Evolutionary conservation across 2,797 vertebrate species (phyloP).

Genomic region (Odontamblyopus rebecca): DNA sequence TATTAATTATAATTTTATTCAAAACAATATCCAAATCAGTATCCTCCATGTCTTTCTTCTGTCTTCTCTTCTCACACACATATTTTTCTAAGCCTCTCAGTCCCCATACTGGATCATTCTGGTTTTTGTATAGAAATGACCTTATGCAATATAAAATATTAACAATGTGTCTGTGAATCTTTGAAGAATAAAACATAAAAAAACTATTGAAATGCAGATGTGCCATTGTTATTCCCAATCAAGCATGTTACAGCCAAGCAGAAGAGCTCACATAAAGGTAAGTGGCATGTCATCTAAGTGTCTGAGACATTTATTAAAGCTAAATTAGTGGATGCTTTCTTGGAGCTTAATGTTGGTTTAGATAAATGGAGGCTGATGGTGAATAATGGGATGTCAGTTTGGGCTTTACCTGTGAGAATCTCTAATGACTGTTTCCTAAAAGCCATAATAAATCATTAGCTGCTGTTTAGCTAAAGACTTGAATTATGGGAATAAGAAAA

Average conservation of each 20-base stretch:
- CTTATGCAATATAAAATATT: too few relatives aligned
- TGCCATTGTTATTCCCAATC: not conserved
- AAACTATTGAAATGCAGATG: not conserved
- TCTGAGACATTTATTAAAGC: conserved; percentile 3
- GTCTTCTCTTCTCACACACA: too few relatives aligned
- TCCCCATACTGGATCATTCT: too few relatives aligned
- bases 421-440: conserved; percentile 35
- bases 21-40: too few relatives aligned
- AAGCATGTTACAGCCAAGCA: not conserved
- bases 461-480: conserved; percentile 14
- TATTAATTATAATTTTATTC: too few relatives aligned
- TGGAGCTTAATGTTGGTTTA: conserved; percentile 20
- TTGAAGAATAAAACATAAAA: not conserved
- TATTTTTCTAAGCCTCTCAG: too few relatives aligned
- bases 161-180: not conserved
- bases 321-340: not conserved
- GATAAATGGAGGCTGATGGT: conserved; percentile 25
- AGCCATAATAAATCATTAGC: conserved; percentile 43
- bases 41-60: too few relatives aligned
- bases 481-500: not conserved
- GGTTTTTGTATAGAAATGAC: too few relatives aligned
- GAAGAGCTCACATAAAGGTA: conserved; percentile 1
- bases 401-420: conserved; percentile 30
- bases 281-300: not conserved
- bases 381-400: conserved; percentile 45